Percentiles rank a stretch among this genome's conserved stretches.
These are phyloP conservation scores for Peromyscus attwateri DNA, from an alignment of 2,797 vertebrate species.

Conservation along the genomic window DNA sequence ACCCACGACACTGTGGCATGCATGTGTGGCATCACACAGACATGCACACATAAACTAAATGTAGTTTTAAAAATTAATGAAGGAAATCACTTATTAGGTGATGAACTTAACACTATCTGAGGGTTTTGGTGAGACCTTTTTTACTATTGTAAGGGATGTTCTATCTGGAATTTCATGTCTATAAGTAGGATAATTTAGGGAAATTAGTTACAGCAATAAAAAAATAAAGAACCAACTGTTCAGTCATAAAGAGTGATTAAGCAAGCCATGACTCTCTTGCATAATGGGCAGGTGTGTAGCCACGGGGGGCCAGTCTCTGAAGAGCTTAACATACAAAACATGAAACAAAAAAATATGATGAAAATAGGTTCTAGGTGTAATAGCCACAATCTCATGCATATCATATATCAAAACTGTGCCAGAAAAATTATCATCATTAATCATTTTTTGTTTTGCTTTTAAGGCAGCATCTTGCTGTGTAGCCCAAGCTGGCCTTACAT, in stretches of 20 bases:
- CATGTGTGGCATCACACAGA: background rate
- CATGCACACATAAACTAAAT: background rate
- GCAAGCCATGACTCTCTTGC: background rate
- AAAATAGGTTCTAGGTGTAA: background rate
- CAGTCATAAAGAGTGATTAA: background rate
- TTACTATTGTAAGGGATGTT: background rate
- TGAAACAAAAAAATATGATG: background rate
- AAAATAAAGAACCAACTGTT: background rate
- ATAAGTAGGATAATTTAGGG: background rate
- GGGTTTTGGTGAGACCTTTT: background rate
- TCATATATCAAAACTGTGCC: background rate
- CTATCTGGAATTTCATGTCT: background rate
- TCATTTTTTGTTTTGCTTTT: background rate
- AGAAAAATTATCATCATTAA: background rate
- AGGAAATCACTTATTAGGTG: background rate
- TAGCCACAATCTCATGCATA: background rate
- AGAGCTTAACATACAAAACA: slow-evolving; percentile 7
- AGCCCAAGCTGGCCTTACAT: background rate
- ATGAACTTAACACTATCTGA: background rate
- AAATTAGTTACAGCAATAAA: slow-evolving; percentile 19
- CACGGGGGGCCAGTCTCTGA: background rate
- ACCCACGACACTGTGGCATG: too few relatives aligned
- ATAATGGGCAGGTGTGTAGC: background rate
- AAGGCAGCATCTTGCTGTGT: background rate
- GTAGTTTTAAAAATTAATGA: background rate